These are phyloP conservation scores for Trinectes maculatus DNA, from an alignment of 2,113 vertebrate genomes.

Conservation along the genomic window DNA sequence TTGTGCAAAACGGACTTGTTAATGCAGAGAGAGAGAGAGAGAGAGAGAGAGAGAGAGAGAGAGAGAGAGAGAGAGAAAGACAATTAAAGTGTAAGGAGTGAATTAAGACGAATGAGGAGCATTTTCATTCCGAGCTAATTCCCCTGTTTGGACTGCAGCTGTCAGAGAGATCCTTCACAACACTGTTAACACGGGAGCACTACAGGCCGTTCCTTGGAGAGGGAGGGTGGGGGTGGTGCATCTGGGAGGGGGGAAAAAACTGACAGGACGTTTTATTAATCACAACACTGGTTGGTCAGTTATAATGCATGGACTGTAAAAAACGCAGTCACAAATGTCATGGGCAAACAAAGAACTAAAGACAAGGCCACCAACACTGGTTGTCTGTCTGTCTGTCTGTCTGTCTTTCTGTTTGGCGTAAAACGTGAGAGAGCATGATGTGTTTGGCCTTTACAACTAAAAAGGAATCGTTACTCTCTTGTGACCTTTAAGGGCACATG, in stretches of 20 bases:
- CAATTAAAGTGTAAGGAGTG: constrained; percentile 22
- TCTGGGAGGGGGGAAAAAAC: constrained; percentile 9
- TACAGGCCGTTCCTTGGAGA: constrained; percentile 5
- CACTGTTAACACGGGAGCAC: constrained; percentile 76
- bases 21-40: constrained; percentile 68
- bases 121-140: constrained; percentile 75
- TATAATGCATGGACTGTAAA: constrained; percentile 81
- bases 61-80: constrained; percentile 64
- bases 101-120: constrained; percentile 75
- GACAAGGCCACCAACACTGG: constrained; percentile 30
- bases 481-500: constrained; percentile 57
- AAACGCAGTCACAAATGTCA: constrained; percentile 82
- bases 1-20: constrained; percentile 92
- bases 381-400: constrained; percentile 49
- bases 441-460: constrained; percentile 21
- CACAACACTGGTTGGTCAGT: constrained; percentile 82
- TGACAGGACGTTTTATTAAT: constrained; percentile 59
- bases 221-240: too few relatives aligned
- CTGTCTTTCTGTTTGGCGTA: constrained; percentile 50
- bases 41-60: constrained; percentile 1
- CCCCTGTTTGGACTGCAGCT: constrained; percentile 84
- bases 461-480: constrained; percentile 38
- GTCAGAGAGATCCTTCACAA: constrained; percentile 76
- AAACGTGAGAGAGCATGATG: constrained; percentile 28
- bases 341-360: constrained; percentile 69